Evolutionary conservation across 2,888 invertebrate species (phyloP), one percentile per base, ranked within the genome.

Genomic region (Harpalus rufipes): DNA sequence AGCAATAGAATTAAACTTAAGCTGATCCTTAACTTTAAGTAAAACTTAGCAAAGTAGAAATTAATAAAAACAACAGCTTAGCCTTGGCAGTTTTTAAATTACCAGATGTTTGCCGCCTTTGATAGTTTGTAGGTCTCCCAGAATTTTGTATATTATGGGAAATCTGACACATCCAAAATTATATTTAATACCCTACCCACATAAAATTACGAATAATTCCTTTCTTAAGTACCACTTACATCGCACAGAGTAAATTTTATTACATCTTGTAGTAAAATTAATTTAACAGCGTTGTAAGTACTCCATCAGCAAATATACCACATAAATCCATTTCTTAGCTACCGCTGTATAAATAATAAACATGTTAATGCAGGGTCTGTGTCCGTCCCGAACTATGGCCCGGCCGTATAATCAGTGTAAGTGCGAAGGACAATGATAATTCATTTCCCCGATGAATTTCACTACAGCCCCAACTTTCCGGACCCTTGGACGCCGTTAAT

Each of bases 361-460:
- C 61, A 61, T 80, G 61, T 80, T 80, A 80, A 61, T 61, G 61
- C 18, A 61, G 61, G 41, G 61, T 58, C 56, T 32, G 25, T 6
- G 32, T 32, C 32, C 6, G 6, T 32, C 7, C 72, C 44, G 16
- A 39, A 14, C 14, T 12, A 25, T 58, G 68, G 41, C 21, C 16
- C 21, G 68, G 16, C 21, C 16, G 12, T 81, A 58, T 81, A 81
- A 81, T 81, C 81, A 82, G 68, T 39, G 74, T 82, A 82, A 82
- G 82, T 82, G 82, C 72, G 59, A 56, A 72, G 72, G 39, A 74
- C 82, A 74, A 82, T 82, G 59, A 82, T 82, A 82, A 82, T 82
- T 68, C 72, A 82, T 74, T 59, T 74, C 82, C 82, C 82, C 58
- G 82, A 82, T 82, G 82, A 74, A 74, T 82, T 74, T 82, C 74